phyloP scores from a whole-genome alignment of 2,797 vertebrate genomes.

The Zalophus californianus region DNA sequence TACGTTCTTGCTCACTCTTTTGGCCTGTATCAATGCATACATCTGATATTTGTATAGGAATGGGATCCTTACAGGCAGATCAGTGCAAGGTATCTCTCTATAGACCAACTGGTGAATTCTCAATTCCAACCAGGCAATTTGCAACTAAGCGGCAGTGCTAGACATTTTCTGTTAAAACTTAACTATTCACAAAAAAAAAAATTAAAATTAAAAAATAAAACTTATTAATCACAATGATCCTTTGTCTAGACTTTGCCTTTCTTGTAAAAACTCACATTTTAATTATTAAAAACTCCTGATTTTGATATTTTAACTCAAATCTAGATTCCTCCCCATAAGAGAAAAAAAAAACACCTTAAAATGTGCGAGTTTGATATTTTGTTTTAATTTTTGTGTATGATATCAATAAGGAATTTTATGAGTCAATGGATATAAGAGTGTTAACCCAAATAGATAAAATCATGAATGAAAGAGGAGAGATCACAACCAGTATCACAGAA shows the following conservation, averaged over 20 bases:
- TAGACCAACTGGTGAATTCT: not conserved
- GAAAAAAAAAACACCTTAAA: not conserved
- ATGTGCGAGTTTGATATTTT: not conserved
- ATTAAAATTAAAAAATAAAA: not conserved
- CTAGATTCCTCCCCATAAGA: not conserved
- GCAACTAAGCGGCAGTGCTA: not conserved
- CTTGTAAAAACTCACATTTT: slow-evolving; percentile 24
- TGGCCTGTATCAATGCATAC: not conserved
- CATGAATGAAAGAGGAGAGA: not conserved
- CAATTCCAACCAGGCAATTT: not conserved
- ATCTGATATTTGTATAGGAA: not conserved
- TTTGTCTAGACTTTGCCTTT: not conserved
- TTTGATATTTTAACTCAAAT: not conserved
- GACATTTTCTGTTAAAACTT: not conserved
- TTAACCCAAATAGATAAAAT: not conserved
- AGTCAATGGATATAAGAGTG: not conserved
- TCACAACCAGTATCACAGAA: not conserved
- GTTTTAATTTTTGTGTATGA: not conserved
- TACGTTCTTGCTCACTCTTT: not conserved
- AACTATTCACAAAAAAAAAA: not conserved
- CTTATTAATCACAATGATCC: not conserved
- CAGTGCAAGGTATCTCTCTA: not conserved
- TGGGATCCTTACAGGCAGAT: not conserved
- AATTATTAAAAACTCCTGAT: slow-evolving; percentile 18
- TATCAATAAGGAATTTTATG: not conserved